These are phyloP conservation scores for Pterocles orientalis DNA, from an alignment of 2,113 vertebrate genomes.

Conservation along the genomic window DNA sequence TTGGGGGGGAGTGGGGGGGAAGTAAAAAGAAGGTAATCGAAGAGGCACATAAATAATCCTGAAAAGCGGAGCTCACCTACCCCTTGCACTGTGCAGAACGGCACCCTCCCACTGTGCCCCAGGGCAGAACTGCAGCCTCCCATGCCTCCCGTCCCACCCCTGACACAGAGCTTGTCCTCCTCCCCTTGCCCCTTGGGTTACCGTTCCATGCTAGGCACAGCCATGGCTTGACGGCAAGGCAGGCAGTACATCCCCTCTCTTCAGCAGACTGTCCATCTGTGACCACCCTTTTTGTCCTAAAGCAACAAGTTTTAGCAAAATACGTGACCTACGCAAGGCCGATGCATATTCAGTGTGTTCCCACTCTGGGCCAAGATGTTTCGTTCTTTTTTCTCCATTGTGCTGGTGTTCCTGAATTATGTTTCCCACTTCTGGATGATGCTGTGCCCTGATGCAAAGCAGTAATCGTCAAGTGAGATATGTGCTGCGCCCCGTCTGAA, in stretches of 20 bases:
- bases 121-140: accelerated
- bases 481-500: background rate
- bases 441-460: background rate
- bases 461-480: background rate
- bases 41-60: too few species aligned
- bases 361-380: accelerated
- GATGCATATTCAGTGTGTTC: accelerated
- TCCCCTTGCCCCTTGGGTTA: too few species aligned
- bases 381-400: background rate
- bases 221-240: too few species aligned
- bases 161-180: too few species aligned
- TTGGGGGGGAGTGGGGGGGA: accelerated
- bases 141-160: too few species aligned
- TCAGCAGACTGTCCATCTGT: too few species aligned
- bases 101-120: accelerated
- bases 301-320: accelerated
- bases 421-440: background rate
- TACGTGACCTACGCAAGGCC: accelerated
- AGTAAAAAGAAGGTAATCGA: accelerated
- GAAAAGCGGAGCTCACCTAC: accelerated
- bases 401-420: background rate
- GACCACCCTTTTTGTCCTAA: background rate
- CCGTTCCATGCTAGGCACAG: too few species aligned
- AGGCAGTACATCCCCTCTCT: too few species aligned
- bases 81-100: too few species aligned